A percentile compares a stretch with the other conserved stretches of the same genome.
These are phyloP conservation scores for Octomys mimax DNA, from an alignment of 2,797 vertebrate genomes.

Conservation along the genomic window DNA sequence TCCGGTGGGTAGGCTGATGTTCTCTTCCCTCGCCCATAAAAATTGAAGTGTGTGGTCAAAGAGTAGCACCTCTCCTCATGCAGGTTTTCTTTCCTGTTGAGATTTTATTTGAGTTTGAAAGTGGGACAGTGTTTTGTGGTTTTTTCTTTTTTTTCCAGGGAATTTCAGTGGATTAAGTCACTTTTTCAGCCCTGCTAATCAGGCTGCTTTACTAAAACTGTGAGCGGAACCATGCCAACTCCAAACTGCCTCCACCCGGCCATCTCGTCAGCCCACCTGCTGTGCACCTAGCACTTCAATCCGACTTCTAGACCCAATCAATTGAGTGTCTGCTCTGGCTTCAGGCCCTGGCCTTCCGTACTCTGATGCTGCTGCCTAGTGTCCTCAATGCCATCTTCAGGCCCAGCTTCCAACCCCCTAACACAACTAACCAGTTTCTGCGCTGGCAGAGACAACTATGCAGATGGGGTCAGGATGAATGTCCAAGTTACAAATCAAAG, in stretches of 20 bases:
- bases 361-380: not conserved
- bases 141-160: slow-evolving; percentile 62
- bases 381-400: slow-evolving; percentile 6
- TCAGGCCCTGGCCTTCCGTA: not conserved
- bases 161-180: slow-evolving; percentile 60
- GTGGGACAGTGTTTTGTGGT: slow-evolving; percentile 51
- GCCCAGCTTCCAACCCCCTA: not conserved
- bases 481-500: slow-evolving; percentile 74
- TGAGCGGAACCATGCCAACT: slow-evolving; percentile 69
- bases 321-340: slow-evolving; percentile 57
- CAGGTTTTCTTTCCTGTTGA: slow-evolving; percentile 56
- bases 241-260: not conserved
- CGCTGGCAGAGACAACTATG: slow-evolving; percentile 66
- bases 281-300: not conserved
- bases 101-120: slow-evolving; percentile 77
- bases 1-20: not conserved
- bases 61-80: not conserved
- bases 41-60: slow-evolving; percentile 54
- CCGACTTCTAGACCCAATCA: not conserved
- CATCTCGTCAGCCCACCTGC: slow-evolving; percentile 67
- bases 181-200: slow-evolving; percentile 71
- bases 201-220: slow-evolving; percentile 69
- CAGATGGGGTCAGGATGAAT: slow-evolving; percentile 70
- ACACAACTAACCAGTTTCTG: slow-evolving; percentile 67
- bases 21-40: not conserved